phyloP scores from a whole-genome alignment of 2,797 vertebrate genomes.

The Phrynocephalus guinanensis region DNA sequence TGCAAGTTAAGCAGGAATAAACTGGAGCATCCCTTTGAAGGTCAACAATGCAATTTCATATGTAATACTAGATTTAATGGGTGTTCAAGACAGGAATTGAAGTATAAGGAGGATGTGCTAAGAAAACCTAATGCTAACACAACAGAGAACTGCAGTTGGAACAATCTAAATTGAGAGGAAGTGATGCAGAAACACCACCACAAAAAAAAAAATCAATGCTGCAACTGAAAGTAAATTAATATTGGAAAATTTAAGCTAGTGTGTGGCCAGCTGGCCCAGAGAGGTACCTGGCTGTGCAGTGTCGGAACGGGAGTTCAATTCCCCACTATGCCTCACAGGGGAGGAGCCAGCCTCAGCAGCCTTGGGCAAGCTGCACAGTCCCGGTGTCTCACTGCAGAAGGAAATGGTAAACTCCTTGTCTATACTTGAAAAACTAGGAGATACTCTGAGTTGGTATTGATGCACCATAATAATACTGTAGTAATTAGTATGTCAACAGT shows the following conservation, averaged over 20 bases:
- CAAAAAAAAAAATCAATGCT: background rate
- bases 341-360: too few species aligned
- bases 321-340: too few species aligned
- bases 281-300: too few species aligned
- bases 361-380: too few species aligned
- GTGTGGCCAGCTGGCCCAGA: background rate
- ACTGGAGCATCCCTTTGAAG: background rate
- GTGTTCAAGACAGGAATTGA: background rate
- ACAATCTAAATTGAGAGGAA: conserved; percentile 12
- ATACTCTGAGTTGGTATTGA: too few species aligned
- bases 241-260: background rate
- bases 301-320: too few species aligned
- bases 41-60: conserved; percentile 35
- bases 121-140: conserved; percentile 10
- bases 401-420: too few species aligned
- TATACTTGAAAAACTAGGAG: too few species aligned
- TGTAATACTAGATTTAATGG: conserved; percentile 34
- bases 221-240: accelerated
- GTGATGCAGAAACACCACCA: conserved; percentile 16
- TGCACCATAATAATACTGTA: too few species aligned
- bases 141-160: background rate
- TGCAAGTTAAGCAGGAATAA: conserved; percentile 37
- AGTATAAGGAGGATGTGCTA: background rate
- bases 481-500: too few species aligned
- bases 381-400: too few species aligned